Conservation (phyloP, 2,888 invertebrate genomes). For the Drosophila tanythrix region DNA sequence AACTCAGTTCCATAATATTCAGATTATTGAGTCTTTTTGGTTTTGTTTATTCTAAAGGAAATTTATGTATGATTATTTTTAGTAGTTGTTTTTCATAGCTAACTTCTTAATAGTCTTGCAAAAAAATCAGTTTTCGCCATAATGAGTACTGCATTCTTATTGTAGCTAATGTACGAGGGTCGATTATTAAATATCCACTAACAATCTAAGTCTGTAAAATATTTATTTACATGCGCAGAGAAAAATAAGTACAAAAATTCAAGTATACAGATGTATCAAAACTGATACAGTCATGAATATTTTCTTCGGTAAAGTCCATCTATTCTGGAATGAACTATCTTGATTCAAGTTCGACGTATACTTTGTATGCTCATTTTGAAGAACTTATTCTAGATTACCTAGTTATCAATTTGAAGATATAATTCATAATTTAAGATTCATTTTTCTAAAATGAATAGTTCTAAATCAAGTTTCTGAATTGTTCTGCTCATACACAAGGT, state of each 20-base stretch:
- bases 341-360: not conserved
- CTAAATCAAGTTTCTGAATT: not conserved
- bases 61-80: slow-evolving; percentile 46
- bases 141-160: slow-evolving; percentile 2
- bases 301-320: not conserved
- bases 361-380: not conserved
- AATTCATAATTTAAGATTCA: not conserved
- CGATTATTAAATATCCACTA: not conserved
- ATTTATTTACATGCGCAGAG: not conserved
- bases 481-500: not conserved
- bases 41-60: slow-evolving; percentile 62
- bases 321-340: not conserved
- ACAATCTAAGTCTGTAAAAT: not conserved
- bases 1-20: not conserved
- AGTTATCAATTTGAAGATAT: not conserved
- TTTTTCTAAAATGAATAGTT: not conserved
- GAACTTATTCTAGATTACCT: not conserved
- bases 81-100: slow-evolving; percentile 25
- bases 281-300: not conserved
- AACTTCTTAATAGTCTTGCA: slow-evolving; percentile 17
- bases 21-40: slow-evolving; percentile 46
- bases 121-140: slow-evolving; percentile 13
- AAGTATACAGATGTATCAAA: not conserved
- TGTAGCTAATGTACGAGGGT: slow-evolving; percentile 17
- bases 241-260: not conserved